Evolutionary conservation across 2,888 invertebrate species (phyloP).

Genomic region (Amiota minor): DNA sequence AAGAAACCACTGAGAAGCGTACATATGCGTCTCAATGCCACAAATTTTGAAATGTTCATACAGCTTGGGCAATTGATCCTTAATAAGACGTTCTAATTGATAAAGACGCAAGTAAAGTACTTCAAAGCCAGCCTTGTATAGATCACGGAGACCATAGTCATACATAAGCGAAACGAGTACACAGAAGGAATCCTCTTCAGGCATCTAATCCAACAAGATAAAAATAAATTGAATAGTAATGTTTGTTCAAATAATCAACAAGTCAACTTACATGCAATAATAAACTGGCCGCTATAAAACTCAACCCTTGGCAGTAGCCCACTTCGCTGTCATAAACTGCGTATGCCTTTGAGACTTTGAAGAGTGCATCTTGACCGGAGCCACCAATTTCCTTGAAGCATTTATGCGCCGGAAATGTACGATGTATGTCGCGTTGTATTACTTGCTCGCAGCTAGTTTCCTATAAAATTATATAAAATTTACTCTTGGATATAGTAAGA

Average conservation of each 20-base stretch:
- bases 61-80: constrained; percentile 88
- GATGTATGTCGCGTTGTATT: constrained; percentile 95
- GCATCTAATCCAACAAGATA: constrained; percentile 83
- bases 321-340: constrained; percentile 98
- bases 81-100: constrained; percentile 91
- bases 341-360: constrained; percentile 96
- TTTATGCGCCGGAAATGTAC: constrained; percentile 99
- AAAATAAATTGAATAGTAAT: not conserved
- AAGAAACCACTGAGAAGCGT: constrained; percentile 99
- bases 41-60: constrained; percentile 87
- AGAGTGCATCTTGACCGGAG: constrained; percentile 93
- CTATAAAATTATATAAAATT: constrained; percentile 73
- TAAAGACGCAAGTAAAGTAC: constrained; percentile 94
- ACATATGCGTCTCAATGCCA: constrained; percentile 97
- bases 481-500: not conserved
- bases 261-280: constrained; percentile 88
- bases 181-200: constrained; percentile 99
- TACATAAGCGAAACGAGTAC: constrained; percentile 97
- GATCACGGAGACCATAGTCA: constrained; percentile 92
- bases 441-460: constrained; percentile 96
- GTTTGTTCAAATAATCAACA: not conserved
- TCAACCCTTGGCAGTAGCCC: constrained; percentile 98
- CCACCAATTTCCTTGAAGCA: constrained; percentile 97
- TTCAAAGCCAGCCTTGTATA: constrained; percentile 98
- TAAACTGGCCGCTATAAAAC: constrained; percentile 96